Percentiles rank a stretch among this genome's conserved stretches.
Conservation (phyloP, 2,113 vertebrate genomes). For the Okapia johnstoni region DNA sequence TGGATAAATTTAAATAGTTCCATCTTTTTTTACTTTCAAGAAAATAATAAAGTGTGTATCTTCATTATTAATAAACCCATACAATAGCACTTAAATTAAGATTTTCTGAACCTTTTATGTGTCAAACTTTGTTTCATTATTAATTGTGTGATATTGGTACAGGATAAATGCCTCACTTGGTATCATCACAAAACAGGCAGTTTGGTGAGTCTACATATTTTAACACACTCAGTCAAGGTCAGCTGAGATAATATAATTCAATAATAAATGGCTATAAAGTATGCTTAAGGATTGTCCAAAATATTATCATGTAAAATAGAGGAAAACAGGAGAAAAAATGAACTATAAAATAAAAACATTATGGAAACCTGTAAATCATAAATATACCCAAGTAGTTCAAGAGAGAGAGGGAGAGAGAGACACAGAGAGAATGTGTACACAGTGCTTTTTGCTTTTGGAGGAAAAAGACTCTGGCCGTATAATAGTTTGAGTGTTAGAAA, state of each 20-base stretch:
- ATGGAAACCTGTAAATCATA: neutral
- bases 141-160: neutral
- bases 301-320: neutral
- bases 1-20: constrained; percentile 34
- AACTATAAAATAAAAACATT: constrained; percentile 1
- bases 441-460: neutral
- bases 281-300: neutral
- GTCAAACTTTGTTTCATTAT: constrained; percentile 11
- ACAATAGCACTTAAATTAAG: constrained; percentile 3
- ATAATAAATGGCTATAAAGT: constrained; percentile 25
- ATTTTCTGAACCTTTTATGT: neutral
- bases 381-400: neutral
- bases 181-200: neutral
- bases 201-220: neutral
- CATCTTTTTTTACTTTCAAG: neutral
- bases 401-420: neutral
- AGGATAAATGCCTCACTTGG: neutral
- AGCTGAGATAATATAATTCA: neutral
- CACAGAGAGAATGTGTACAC: neutral
- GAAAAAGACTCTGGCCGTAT: neutral
- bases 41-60: constrained; percentile 17
- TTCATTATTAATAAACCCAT: constrained; percentile 9
- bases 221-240: neutral
- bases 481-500: constrained; percentile 10
- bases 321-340: neutral